Evolutionary conservation across 2,797 vertebrate genomes (phyloP), one percentile per base, ranked within the genome.

Genomic region (Hirundo rustica): DNA sequence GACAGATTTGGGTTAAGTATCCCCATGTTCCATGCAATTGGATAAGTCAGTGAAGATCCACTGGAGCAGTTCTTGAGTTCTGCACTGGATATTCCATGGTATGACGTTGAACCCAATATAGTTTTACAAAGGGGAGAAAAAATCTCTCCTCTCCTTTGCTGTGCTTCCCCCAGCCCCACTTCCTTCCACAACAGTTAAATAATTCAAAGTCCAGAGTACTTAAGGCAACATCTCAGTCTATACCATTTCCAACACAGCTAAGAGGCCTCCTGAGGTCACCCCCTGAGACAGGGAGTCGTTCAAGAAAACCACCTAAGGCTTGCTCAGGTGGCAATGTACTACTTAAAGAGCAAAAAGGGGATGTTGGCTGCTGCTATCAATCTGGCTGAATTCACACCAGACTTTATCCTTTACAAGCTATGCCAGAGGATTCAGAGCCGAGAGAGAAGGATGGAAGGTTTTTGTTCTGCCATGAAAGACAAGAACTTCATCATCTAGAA

Each of bases 1-100:
- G 98, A 98, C 98, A 98, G 98, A 98, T 98, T 98, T 96, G 96
- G 98, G 98, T 98, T 98, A 98, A 98, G 97, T 97, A 97, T 96
- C 97, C 95, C 96, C 97, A 96, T 96, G 95, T 96, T 96, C 96
- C 96, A 94, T 84, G 84, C 88, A 92, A 96, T 97, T 93, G 97
- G 96, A 94, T 95, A 95, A 94, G 94, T 95, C 34, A 96, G 94
- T 64, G 95, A 94, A 95, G 96, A 96, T 94, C 95, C 95, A 97
- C 95, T 96, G 94, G 95, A 96, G 90, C 92, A 95, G 95, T 95
- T 80, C 80, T 89, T 96, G 94, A 97, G 96, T 93, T 97, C 44
- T 72, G 89, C 85, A 68, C 73, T 89, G 79, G 88, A 74, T 93
- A 72, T 95, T 95, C 94, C 94, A 94, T 86, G 76, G 82, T 87